A percentile compares a stretch with the other conserved stretches of the same genome.
phyloP scores from a whole-genome alignment of 2,888 invertebrate genomes.

The Lithophane leautieri region DNA sequence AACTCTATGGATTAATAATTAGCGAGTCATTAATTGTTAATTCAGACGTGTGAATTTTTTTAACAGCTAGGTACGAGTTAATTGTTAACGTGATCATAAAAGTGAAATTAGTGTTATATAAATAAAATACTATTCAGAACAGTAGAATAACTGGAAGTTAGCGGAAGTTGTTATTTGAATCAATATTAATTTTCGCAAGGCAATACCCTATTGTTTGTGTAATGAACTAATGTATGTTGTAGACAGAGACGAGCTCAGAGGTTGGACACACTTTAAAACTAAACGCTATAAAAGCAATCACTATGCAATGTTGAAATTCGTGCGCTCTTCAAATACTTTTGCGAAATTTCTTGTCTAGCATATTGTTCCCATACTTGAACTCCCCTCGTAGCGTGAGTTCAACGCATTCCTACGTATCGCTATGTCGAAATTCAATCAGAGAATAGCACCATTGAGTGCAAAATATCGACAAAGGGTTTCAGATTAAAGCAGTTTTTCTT shows the following conservation, averaged over 20 bases:
- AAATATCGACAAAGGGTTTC: conserved; percentile 76
- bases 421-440: conserved; percentile 72
- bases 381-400: conserved; percentile 34
- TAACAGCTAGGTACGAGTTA: conserved; percentile 29
- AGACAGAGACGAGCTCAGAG: conserved; percentile 1
- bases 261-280: conserved; percentile 2
- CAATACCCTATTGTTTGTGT: conserved; percentile 29
- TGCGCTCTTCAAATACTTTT: conserved; percentile 37
- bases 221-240: conserved; percentile 1
- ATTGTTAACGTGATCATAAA: conserved; percentile 58
- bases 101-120: conserved; percentile 66
- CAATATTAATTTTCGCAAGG: conserved; percentile 19
- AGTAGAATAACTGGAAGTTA: conserved; percentile 33
- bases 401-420: conserved; percentile 58
- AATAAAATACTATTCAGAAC: conserved; percentile 47
- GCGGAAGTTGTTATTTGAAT: conserved; percentile 43
- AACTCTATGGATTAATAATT: conserved; percentile 63
- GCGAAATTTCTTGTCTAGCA: conserved; percentile 27
- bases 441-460: conserved; percentile 66
- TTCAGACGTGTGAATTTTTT: conserved; percentile 62
- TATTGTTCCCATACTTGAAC: conserved; percentile 46
- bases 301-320: conserved; percentile 32
- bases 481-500: conserved; percentile 81
- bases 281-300: conserved; percentile 24
- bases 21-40: conserved; percentile 65